Evolutionary conservation across 1,140 invertebrate genomes (phyloP), one percentile per base, ranked within the genome.

Genomic region (Aleiodes sp.): DNA sequence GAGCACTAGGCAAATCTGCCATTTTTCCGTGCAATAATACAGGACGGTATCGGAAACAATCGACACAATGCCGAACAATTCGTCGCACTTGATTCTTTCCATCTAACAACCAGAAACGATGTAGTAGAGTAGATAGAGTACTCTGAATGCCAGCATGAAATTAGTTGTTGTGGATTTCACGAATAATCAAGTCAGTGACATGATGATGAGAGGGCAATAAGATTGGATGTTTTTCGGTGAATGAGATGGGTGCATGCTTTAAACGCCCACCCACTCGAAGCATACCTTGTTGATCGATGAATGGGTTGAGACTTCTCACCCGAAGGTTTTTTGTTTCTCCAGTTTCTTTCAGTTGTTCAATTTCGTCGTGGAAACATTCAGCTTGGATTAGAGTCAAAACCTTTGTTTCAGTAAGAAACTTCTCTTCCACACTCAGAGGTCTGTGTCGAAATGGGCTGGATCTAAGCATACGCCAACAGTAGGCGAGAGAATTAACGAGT

Each of bases 141-240:
- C 7, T 16, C 12, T 61, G 59, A 37, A 61, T 61, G 4, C 59
- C 59, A 8, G 59, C 2, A 16, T 61, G 59, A 4, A 82, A 41
- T 6, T 75, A 52, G 16, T 66, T 60, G 2, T 41, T 1, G 68
- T 87, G 85, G 24, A 16, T 31, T 31, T 59, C 26, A 3, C 56
- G 33, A 26, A 39, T 62, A 2, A 62, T 62, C 33, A 62, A 3
- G 21, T 62, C 60, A 4, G 60, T 62, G 1, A 62, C 33, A 4
- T 35, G 33, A 62, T 62, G 60, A 19, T 37, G 16, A 35, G 29
- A 37, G 2, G 60, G 60, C 19, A 62, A 39, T 26, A 62, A 62
- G 7, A 85, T 80, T 0, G 84, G 86, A 75, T 87, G 82, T 69
- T 83, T 84, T 21, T 77, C 73, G 26, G 78, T 12, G 16, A 24